A percentile compares a stretch with the other conserved stretches of the same genome.
Conservation (phyloP, 2,888 invertebrate genomes). For the Mechanitis mazaeus region DNA sequence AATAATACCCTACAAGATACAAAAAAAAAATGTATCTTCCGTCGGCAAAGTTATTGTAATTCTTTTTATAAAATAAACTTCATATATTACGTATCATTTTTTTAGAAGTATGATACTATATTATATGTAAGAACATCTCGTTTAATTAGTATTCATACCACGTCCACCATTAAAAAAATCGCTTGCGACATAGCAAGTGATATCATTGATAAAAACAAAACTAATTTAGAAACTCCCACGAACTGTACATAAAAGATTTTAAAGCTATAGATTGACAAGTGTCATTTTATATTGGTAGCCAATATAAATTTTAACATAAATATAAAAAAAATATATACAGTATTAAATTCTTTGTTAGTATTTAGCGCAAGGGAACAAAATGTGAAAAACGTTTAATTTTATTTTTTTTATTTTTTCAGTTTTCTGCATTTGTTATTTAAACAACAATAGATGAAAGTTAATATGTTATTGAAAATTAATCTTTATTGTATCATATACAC, state of each 20-base stretch:
- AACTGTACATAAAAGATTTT: constrained; percentile 11
- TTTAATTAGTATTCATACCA: constrained; percentile 64
- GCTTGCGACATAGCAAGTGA: constrained; percentile 43
- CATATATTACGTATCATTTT: too few species aligned
- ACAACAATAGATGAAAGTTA: too few species aligned
- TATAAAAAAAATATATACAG: constrained; percentile 40
- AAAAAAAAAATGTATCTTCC: too few species aligned
- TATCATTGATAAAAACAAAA: constrained; percentile 48
- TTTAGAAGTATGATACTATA: too few species aligned
- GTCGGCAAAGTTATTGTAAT: too few species aligned
- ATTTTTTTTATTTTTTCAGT: constrained; percentile 4
- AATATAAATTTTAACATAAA: constrained; percentile 56
- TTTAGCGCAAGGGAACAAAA: constrained; percentile 47
- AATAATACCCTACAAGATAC: neutral
- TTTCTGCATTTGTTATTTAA: neutral
- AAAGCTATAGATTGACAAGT: constrained; percentile 24
- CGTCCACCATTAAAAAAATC: constrained; percentile 67
- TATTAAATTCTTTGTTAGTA: constrained; percentile 61
- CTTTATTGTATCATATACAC: too few species aligned
- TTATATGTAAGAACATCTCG: constrained; percentile 48
- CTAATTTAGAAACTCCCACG: constrained; percentile 40
- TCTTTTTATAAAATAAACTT: too few species aligned
- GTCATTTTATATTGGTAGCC: constrained; percentile 36
- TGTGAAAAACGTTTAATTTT: constrained; percentile 12
- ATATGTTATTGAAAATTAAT: too few species aligned